Evolutionary conservation across 2,888 invertebrate genomes (phyloP).

Genomic region (Blera fallax): DNA sequence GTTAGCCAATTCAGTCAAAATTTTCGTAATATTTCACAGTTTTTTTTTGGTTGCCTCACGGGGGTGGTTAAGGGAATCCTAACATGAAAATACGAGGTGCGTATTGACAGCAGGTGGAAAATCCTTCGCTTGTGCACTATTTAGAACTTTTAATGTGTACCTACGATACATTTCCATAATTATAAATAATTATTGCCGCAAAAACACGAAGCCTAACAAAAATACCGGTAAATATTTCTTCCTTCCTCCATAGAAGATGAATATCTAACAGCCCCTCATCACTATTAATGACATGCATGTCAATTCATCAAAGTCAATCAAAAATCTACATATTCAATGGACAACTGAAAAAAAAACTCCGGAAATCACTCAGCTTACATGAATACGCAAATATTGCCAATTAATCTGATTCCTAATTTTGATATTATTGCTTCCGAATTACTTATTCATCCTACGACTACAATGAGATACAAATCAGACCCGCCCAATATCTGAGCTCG

Average conservation of each 20-base stretch:
- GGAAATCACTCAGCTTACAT: not conserved
- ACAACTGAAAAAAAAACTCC: not conserved
- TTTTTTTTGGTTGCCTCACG: too few relatives aligned
- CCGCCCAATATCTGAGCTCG: not conserved
- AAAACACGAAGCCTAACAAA: too few relatives aligned
- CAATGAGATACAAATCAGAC: not conserved
- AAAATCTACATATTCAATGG: not conserved
- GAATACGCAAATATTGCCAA: not conserved
- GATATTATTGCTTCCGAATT: not conserved
- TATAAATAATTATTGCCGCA: too few relatives aligned
- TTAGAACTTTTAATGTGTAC: too few relatives aligned
- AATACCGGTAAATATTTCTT: not conserved
- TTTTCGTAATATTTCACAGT: too few relatives aligned
- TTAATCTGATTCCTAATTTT: not conserved
- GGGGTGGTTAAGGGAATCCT: too few relatives aligned
- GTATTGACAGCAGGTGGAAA: too few relatives aligned
- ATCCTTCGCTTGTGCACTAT: too few relatives aligned
- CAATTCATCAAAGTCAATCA: not conserved
- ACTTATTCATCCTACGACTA: not conserved
- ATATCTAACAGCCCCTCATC: not conserved
- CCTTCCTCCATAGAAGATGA: not conserved
- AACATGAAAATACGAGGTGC: too few relatives aligned
- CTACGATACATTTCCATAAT: too few relatives aligned
- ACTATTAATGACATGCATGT: not conserved
- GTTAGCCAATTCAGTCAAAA: too few relatives aligned